Conservation (phyloP, 2,797 vertebrate genomes). For the Phalanger gymnotis region DNA sequence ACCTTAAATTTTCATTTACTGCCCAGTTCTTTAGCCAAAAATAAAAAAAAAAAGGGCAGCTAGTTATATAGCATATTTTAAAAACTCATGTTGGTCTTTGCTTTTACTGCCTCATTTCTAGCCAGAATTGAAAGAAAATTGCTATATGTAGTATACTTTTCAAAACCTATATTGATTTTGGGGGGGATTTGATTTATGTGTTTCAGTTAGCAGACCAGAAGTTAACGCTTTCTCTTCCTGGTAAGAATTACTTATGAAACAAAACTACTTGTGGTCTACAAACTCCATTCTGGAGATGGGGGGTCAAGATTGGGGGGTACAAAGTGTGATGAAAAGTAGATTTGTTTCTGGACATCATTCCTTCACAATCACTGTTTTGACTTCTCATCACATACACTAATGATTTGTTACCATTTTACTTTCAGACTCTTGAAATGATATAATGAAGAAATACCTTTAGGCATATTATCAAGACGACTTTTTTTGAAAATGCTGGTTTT, state of each 20-base stretch:
- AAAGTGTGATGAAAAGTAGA: background rate
- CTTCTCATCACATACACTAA: background rate
- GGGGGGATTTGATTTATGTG: background rate
- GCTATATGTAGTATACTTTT: background rate
- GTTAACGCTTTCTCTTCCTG: background rate
- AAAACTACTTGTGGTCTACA: background rate
- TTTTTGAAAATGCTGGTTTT: background rate
- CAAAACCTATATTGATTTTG: background rate
- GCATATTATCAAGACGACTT: background rate
- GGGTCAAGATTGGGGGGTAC: background rate
- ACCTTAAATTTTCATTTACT: background rate
- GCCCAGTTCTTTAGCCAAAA: background rate
- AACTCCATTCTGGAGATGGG: background rate
- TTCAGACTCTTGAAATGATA: background rate
- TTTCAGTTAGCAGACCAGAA: background rate
- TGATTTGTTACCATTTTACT: background rate
- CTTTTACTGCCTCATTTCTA: background rate
- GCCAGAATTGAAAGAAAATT: constrained; percentile 32
- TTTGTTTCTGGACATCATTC: background rate
- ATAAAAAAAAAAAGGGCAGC: constrained; percentile 8
- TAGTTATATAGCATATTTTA: background rate
- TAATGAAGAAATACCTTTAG: background rate
- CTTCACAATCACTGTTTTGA: background rate
- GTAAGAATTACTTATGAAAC: background rate
- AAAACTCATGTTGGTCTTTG: background rate